Percentiles rank a stretch among this genome's conserved stretches.
phyloP scores from a whole-genome alignment of 2,888 invertebrate species.

The Epistrophella euchroma region DNA sequence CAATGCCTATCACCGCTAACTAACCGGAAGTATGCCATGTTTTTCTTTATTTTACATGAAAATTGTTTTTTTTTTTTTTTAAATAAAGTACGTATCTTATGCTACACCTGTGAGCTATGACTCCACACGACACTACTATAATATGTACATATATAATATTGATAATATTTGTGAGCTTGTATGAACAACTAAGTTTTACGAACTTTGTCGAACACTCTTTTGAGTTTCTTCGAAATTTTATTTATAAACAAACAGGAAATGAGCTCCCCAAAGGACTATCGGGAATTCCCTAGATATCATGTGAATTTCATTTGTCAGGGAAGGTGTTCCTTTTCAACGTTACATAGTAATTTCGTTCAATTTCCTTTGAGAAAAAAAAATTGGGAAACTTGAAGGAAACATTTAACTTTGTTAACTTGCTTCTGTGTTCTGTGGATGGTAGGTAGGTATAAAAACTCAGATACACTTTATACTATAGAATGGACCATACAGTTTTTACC shows the following conservation, averaged over 20 bases:
- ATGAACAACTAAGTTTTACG: not conserved
- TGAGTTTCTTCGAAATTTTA: not conserved
- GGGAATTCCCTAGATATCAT: not conserved
- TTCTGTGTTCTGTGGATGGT: too few relatives aligned
- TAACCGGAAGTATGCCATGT: too few relatives aligned
- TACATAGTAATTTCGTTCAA: too few relatives aligned
- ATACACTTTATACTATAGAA: not conserved
- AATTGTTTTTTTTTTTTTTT: too few relatives aligned
- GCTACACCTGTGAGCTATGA: too few relatives aligned
- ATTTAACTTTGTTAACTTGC: slow-evolving; percentile 11
- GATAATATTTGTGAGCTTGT: not conserved
- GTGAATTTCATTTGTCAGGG: not conserved
- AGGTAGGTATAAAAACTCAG: not conserved
- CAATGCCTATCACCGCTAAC: too few relatives aligned
- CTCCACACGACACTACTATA: too few relatives aligned
- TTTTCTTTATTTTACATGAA: too few relatives aligned
- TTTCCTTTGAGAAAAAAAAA: too few relatives aligned
- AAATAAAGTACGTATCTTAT: too few relatives aligned
- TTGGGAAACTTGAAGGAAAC: slow-evolving; percentile 1
- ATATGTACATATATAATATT: too few relatives aligned
- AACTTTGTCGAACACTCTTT: not conserved
- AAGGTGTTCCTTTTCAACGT: slow-evolving; percentile 1
- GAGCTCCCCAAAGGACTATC: not conserved
- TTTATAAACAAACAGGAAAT: not conserved
- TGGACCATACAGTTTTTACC: not conserved